Evolutionary conservation across 1,140 invertebrate species (phyloP).

Genomic region (Coelopa frigida): DNA sequence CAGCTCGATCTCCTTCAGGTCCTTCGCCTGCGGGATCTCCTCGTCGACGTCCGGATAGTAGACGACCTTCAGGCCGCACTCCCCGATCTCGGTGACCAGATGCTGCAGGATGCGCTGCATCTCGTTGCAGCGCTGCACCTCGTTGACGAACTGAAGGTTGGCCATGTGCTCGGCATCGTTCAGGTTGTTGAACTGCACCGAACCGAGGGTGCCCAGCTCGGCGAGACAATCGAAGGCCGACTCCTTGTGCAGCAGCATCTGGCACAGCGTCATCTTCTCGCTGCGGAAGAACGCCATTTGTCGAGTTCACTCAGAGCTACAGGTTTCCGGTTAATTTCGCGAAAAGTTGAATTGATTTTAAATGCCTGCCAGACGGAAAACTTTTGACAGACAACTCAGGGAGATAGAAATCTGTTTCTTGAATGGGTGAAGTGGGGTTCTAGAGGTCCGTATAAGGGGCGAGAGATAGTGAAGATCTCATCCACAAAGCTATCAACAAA

Average conservation of each 20-base stretch:
- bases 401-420: too few relatives aligned
- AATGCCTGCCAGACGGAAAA: too few relatives aligned
- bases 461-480: too few relatives aligned
- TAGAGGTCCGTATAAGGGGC: too few relatives aligned
- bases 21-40: slow-evolving; percentile 91
- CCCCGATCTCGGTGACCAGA: slow-evolving; percentile 91
- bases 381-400: too few relatives aligned
- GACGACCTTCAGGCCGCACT: slow-evolving; percentile 86
- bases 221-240: slow-evolving; percentile 33
- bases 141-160: slow-evolving; percentile 86
- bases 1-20: slow-evolving; percentile 92
- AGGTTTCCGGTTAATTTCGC: too few relatives aligned
- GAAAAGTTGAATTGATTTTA: too few relatives aligned
- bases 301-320: too few relatives aligned
- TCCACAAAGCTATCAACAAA: too few relatives aligned
- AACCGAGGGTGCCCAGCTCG: slow-evolving; percentile 26
- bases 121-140: slow-evolving; percentile 83
- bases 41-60: slow-evolving; percentile 63
- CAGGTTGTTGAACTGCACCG: slow-evolving; percentile 31
- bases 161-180: slow-evolving; percentile 89
- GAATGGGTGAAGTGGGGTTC: too few relatives aligned
- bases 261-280: slow-evolving; percentile 33
- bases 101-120: slow-evolving; percentile 88
- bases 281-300: slow-evolving; percentile 32
- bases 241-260: slow-evolving; percentile 29